A percentile compares a stretch with the other conserved stretches of the same genome.
These are phyloP conservation scores for Laticauda colubrina DNA, from an alignment of 2,113 vertebrate genomes.

Conservation along the genomic window DNA sequence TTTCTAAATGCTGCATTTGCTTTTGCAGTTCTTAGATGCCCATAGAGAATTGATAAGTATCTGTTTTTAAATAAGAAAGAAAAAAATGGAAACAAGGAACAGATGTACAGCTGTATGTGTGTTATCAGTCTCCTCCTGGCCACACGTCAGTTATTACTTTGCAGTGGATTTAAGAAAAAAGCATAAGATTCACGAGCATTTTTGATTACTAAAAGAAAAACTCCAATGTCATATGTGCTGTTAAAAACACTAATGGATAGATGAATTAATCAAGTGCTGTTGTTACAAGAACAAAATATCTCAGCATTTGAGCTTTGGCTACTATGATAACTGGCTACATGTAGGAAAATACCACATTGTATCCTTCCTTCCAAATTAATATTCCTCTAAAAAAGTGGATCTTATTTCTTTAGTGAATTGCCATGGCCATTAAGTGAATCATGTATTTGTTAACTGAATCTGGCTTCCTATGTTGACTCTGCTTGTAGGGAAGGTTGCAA, in stretches of 20 bases:
- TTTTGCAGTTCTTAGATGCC: not conserved
- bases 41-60: not conserved
- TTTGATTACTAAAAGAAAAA: conserved; percentile 1
- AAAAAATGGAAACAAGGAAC: not conserved
- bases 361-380: not conserved
- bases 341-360: not conserved
- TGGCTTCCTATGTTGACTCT: too few species aligned
- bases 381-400: not conserved
- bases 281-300: not conserved
- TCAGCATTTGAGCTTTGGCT: not conserved
- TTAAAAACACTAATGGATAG: not conserved
- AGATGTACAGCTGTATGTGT: not conserved
- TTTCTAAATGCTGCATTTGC: not conserved
- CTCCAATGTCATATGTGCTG: not conserved
- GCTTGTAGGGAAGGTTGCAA: too few species aligned
- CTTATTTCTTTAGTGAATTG: not conserved
- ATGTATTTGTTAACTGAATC: too few species aligned
- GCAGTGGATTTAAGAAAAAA: not conserved
- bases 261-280: not conserved
- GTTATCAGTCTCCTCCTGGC: not conserved
- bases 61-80: not conserved
- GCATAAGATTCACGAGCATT: not conserved
- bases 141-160: not conserved
- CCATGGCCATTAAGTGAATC: too few species aligned
- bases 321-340: not conserved